Conservation (phyloP, 2,888 invertebrate species). For the Ennomos fuscantarius region DNA sequence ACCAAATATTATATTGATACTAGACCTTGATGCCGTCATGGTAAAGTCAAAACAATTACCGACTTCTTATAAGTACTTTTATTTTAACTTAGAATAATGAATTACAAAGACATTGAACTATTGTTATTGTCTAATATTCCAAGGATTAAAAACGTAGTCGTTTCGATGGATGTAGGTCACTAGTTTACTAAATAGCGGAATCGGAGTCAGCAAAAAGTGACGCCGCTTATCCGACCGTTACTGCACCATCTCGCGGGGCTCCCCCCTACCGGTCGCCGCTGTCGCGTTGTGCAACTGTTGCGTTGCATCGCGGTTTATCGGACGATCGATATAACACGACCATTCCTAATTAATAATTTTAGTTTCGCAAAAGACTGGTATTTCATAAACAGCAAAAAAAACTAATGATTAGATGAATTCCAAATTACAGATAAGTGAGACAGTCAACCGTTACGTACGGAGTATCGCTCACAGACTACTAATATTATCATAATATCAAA, state of each 20-base stretch:
- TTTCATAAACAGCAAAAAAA: too few species aligned
- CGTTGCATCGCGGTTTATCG: constrained; percentile 4
- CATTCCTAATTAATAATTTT: constrained; percentile 4
- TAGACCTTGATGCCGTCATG: constrained; percentile 5
- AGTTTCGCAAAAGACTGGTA: neutral
- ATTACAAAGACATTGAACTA: constrained; percentile 4
- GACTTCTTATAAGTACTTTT: neutral
- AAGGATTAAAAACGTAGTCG: constrained; percentile 29
- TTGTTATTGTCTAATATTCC: constrained; percentile 18
- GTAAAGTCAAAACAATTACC: too few species aligned
- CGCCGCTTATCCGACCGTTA: constrained; percentile 4
- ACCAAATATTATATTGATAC: constrained; percentile 14
- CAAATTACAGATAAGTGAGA: too few species aligned
- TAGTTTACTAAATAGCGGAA: constrained; percentile 33
- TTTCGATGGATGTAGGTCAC: constrained; percentile 39
- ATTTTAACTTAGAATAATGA: neutral
- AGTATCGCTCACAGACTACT: too few species aligned
- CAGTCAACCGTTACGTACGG: too few species aligned
- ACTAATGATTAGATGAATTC: too few species aligned
- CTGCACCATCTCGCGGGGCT: neutral
- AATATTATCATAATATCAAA: too few species aligned
- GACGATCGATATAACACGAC: constrained; percentile 3
- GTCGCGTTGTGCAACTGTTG: constrained; percentile 17
- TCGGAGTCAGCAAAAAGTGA: constrained; percentile 35
- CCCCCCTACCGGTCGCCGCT: neutral